Evolutionary conservation across 2,797 vertebrate species (phyloP).

Genomic region (Threskiornis aethiopicus): DNA sequence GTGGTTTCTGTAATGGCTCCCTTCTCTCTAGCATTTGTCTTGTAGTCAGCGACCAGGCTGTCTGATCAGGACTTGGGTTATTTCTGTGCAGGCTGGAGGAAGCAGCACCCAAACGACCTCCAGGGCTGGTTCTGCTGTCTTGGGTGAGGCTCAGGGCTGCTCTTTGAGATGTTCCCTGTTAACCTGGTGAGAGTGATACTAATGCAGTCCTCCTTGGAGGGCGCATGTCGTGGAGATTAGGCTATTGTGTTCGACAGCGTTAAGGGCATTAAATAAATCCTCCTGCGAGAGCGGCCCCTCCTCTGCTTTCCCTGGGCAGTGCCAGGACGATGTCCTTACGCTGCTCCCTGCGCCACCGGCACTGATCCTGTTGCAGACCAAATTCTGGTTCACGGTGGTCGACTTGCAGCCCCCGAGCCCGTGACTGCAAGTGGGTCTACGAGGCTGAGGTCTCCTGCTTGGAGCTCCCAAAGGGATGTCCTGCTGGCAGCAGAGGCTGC

Average conservation of each 20-base stretch:
- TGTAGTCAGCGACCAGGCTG: rapidly evolving
- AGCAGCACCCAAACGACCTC: not conserved
- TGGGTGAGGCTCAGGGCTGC: not conserved
- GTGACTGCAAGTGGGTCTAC: not conserved
- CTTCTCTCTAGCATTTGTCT: not conserved
- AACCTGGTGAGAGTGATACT: not conserved
- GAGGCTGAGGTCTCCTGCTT: not conserved
- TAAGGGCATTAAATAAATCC: not conserved
- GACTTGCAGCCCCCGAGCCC: not conserved
- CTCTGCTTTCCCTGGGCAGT: not conserved
- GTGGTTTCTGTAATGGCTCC: rapidly evolving
- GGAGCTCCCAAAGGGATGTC: not conserved
- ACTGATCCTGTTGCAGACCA: not conserved
- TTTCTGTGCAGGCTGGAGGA: not conserved
- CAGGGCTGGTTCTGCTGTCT: not conserved
- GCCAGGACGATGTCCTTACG: not conserved
- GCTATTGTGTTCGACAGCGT: not conserved
- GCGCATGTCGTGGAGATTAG: not conserved
- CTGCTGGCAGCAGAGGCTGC: not conserved
- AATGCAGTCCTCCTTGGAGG: not conserved
- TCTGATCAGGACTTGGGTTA: not conserved
- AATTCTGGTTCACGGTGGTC: not conserved
- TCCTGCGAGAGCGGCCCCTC: not conserved
- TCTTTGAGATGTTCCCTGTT: not conserved
- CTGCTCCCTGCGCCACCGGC: not conserved